Percentiles rank a stretch among this genome's conserved stretches.
phyloP scores from a whole-genome alignment of 2,113 vertebrate genomes.

The Phylloscopus trochilus region DNA sequence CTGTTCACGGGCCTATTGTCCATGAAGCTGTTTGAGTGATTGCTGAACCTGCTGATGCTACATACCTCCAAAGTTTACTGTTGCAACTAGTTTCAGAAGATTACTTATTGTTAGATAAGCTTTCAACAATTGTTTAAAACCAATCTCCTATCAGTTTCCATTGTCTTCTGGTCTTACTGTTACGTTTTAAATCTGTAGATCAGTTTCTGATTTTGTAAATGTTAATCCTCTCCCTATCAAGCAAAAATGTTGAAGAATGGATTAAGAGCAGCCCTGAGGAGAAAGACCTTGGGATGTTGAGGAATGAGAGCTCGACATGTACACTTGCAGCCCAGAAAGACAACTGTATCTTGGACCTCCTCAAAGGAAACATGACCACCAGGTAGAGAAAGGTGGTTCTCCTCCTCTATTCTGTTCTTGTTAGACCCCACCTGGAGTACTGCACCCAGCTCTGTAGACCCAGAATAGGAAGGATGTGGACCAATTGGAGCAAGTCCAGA shows the following conservation, averaged over 20 bases:
- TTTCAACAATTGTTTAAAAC: background rate
- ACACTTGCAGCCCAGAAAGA: background rate
- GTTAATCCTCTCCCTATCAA: background rate
- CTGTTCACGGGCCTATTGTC: background rate
- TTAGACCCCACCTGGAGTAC: background rate
- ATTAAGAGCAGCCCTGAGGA: background rate
- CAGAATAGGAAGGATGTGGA: background rate
- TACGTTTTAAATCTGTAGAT: background rate
- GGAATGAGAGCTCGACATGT: background rate
- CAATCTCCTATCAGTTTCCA: background rate
- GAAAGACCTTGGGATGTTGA: background rate
- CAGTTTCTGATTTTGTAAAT: background rate
- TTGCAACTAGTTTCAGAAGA: background rate
- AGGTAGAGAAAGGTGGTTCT: background rate
- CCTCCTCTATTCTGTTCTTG: background rate
- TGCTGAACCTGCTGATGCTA: background rate
- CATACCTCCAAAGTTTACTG: background rate
- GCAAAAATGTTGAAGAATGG: background rate
- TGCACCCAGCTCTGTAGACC: background rate
- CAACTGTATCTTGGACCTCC: background rate
- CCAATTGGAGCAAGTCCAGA: background rate
- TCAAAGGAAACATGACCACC: background rate
- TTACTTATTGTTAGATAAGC: background rate
- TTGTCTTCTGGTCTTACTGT: background rate
- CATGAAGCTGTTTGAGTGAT: background rate